Percentiles rank a stretch among this genome's conserved stretches.
Evolutionary conservation across 2,797 vertebrate species (phyloP).

Genomic region (Paedocypris micromegethes): DNA sequence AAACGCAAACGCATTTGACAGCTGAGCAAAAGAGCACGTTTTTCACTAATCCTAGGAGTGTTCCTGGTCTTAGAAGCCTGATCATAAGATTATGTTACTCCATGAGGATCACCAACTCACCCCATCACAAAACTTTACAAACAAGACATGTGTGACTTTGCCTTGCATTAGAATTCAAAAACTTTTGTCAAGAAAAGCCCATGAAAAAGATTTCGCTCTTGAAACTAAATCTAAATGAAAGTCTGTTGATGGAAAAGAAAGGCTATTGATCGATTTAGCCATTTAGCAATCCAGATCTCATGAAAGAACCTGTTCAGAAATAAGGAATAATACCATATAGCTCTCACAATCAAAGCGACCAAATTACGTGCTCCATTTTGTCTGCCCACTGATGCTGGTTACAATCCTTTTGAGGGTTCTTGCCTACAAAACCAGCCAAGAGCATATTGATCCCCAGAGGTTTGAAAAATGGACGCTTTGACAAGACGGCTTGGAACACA

Average conservation of each 20-base stretch:
- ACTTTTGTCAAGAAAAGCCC: background rate
- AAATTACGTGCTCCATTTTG: constrained; percentile 26
- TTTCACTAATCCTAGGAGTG: background rate
- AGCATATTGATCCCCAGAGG: constrained; percentile 27
- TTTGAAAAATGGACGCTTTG: constrained; percentile 21
- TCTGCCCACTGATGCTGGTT: constrained; percentile 17
- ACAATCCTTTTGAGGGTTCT: constrained; percentile 27
- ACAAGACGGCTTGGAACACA: constrained; percentile 20
- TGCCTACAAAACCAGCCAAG: constrained; percentile 3
- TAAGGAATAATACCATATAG: constrained; percentile 19
- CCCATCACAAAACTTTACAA: background rate
- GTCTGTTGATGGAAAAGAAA: constrained; percentile 16
- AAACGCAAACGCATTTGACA: background rate
- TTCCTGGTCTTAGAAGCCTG: background rate
- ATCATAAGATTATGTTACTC: background rate
- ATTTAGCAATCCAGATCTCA: constrained; percentile 24
- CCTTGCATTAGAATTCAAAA: background rate
- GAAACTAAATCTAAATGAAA: constrained; percentile 20
- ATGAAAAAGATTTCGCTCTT: constrained; percentile 1
- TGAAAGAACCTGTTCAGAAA: constrained; percentile 29
- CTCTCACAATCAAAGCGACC: constrained; percentile 15
- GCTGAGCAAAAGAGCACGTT: background rate
- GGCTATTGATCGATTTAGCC: constrained; percentile 24
- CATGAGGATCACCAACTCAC: background rate
- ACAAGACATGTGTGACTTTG: background rate